Evolutionary conservation across 2,888 invertebrate species (phyloP), one percentile per base, ranked within the genome.

Genomic region (Ormyrus rosae): DNA sequence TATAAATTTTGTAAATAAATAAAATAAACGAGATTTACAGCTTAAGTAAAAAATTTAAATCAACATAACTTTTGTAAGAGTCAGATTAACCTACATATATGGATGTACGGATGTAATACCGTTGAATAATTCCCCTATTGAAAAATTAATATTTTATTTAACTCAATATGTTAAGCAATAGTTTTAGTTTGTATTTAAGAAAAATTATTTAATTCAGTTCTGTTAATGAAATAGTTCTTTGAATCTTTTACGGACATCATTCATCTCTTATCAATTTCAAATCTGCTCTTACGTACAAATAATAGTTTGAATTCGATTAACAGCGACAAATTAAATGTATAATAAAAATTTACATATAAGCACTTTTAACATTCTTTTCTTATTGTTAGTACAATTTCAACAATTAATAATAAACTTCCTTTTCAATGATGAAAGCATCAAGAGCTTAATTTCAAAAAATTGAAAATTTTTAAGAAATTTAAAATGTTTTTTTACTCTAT

Each of bases 1-100:
- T 83, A 87, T 75, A 75, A 86, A 87, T 88, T 85, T 86, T 85
- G 85, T 87, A 88, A 89, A 89, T 90, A 89, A 90, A 90, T 89
- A 89, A 83, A 87, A 87, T 86, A 85, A 84, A 84, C 50, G 68
- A 74, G 60, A 82, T 74, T 11, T 77, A 80, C 50, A 73, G 10
- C 2, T 19, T 76, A 63, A 72, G 50, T 73, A 77, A 76, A 72
- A 75, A 51, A 56, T 68, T 71, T 19, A 60, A 70, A 58, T 60
- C 45, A 76, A 72, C 69, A 72, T 19, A 69, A 61, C 6, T 50
- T 72, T 76, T 58, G 3, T 53, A 72, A 67, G 58, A 77, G 63
- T 58, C 50, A 65, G 65, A 76, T 73, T 68, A 63, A 69, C 46
- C 63, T 53, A 77, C 77, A 72, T 77, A 76, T 72, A 51, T 55